Conservation (phyloP, 2,888 invertebrate species). For the Drosophila austrosaltans region DNA sequence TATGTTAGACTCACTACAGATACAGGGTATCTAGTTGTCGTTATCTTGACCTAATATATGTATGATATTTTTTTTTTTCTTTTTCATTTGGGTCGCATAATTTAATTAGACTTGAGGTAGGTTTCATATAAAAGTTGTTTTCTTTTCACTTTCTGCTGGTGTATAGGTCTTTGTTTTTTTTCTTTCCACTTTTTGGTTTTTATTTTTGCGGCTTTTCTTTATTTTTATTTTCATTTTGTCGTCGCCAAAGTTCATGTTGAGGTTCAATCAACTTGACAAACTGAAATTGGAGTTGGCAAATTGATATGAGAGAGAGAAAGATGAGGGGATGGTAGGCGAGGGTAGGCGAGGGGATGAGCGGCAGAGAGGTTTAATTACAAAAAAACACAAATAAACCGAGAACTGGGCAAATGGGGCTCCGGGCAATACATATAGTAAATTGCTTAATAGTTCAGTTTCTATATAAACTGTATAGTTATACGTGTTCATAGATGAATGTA, state of each 20-base stretch:
- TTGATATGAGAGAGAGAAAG: background rate
- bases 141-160: constrained; percentile 13
- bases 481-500: no score
- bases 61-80: constrained; percentile 17
- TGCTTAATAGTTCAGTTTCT: no score
- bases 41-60: background rate
- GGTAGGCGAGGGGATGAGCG: background rate
- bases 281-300: constrained; percentile 49
- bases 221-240: constrained; percentile 26
- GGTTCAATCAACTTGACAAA: constrained; percentile 65
- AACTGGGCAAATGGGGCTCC: constrained; percentile 13
- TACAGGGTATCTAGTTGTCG: background rate
- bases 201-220: constrained; percentile 36
- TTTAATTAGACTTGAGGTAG: constrained; percentile 61
- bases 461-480: no score
- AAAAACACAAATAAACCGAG: constrained; percentile 7
- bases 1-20: no score
- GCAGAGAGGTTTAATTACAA: constrained; percentile 35
- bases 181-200: constrained; percentile 22
- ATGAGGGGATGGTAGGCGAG: background rate
- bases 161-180: constrained; percentile 10
- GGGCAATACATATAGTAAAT: no score
- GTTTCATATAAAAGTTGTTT: constrained; percentile 47
- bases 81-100: constrained; percentile 49
- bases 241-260: constrained; percentile 50